Evolutionary conservation across 2,797 vertebrate genomes (phyloP), one percentile per base, ranked within the genome.

Genomic region (Pseudocheirus occidentalis): DNA sequence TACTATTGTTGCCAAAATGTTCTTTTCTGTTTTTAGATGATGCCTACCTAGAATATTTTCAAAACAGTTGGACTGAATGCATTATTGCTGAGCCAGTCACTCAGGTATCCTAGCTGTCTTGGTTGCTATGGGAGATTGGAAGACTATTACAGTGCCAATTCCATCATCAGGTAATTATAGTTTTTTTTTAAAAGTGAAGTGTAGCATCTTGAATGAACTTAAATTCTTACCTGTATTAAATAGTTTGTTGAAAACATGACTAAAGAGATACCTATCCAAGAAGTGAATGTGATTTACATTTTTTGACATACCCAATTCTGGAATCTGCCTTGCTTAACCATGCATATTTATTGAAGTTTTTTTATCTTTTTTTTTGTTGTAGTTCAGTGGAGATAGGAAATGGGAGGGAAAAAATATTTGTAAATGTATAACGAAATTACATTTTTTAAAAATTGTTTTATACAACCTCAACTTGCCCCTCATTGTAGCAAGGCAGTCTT

Each of bases 51-150:
- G 98, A 95, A 96, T 98, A 90, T 93, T 90, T 94, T 97, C 98
- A 98, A 93, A 96, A 98, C 97, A 98, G 96, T 98, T 97, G 98
- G 96, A 96, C 97, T 97, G n/a, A 98, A 96, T 96, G 98, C 92
- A 96, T 97, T 97, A 94, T 97, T 98, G 97, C 98, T 99, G 99
- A 99, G 97, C 97, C 96, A 95, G 97, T 98, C 98, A 98, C 97
- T 96, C 98, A 97, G 95, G 97, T 97, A 96, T 96, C 97, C 98
- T 98, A 97, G 98, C 98, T 98, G 97, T 96, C 97, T 97, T 96
- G 81, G 97, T 98, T 99, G 99, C 99, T 98, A 99, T 99, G 99
- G 99, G 99, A 98, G 99, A 99, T 98, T 99, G 99, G 99, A 99
- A 98, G 98, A 98, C 98, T 95, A 93, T 99, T 97, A 98, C 98